These are phyloP conservation scores for Acrobasis suavella DNA, from an alignment of 2,888 invertebrate species.

Conservation along the genomic window DNA sequence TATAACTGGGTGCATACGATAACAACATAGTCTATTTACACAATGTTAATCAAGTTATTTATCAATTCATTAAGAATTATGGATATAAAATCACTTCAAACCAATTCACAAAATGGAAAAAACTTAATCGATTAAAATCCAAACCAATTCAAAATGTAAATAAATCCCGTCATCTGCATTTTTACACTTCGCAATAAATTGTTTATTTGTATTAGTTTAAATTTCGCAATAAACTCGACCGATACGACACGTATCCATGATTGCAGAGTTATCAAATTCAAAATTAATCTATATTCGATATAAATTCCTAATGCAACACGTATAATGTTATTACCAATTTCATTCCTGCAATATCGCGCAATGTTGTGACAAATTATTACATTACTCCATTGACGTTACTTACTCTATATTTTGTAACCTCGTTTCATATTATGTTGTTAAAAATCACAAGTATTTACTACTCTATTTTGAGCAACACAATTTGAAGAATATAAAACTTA, in stretches of 20 bases:
- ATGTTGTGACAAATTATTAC: conserved; percentile 19
- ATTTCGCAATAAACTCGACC: conserved; percentile 38
- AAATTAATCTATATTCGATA: conserved; percentile 25
- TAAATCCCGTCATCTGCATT: conserved; percentile 45
- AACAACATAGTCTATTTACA: not conserved
- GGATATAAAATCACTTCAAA: not conserved
- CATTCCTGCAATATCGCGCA: conserved; percentile 15
- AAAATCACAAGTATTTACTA: conserved; percentile 11
- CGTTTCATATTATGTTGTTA: conserved; percentile 13
- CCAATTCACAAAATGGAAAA: not conserved
- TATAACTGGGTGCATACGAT: not conserved
- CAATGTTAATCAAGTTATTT: not conserved
- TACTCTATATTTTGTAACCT: conserved; percentile 16
- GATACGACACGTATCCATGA: conserved; percentile 47
- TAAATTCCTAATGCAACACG: conserved; percentile 27
- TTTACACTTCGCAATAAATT: conserved; percentile 33
- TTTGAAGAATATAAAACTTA: not conserved
- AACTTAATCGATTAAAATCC: not conserved
- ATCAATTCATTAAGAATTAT: not conserved
- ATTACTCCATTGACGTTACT: conserved; percentile 5
- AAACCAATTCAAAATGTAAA: not conserved
- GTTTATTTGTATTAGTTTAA: too few species aligned
- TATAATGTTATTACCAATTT: conserved; percentile 19
- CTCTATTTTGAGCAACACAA: not conserved
- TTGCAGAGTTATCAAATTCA: conserved; percentile 29